phyloP scores from a whole-genome alignment of 1,140 invertebrate genomes.

The Idris sp. region DNA sequence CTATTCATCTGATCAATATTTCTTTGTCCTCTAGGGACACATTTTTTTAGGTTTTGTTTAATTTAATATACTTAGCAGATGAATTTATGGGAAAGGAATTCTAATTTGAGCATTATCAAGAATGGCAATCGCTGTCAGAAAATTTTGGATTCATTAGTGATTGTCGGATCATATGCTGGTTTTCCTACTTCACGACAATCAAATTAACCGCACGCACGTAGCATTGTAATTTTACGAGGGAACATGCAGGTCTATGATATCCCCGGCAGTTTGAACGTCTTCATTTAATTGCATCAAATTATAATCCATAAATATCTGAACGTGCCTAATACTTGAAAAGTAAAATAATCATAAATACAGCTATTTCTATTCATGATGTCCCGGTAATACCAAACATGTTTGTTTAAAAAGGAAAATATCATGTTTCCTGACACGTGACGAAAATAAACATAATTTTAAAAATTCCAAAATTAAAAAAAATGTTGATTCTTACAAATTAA shows the following conservation, averaged over 20 bases:
- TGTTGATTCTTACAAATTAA: slow-evolving; percentile 20
- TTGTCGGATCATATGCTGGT: slow-evolving; percentile 35
- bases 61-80: slow-evolving; percentile 14
- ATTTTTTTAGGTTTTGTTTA: slow-evolving; percentile 23
- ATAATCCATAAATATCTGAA: slow-evolving; percentile 8
- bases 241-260: slow-evolving; percentile 32
- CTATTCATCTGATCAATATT: slow-evolving; percentile 27
- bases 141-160: slow-evolving; percentile 19
- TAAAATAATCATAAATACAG: slow-evolving; percentile 25
- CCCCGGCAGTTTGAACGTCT: slow-evolving; percentile 31
- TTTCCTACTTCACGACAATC: slow-evolving; percentile 31
- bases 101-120: slow-evolving; percentile 38
- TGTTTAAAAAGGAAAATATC: slow-evolving; percentile 46
- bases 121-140: slow-evolving; percentile 50
- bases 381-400: slow-evolving; percentile 32
- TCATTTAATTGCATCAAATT: slow-evolving; percentile 43
- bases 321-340: slow-evolving; percentile 18
- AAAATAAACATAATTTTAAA: slow-evolving; percentile 33
- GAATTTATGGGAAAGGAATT: slow-evolving; percentile 46
- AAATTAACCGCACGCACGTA: slow-evolving; percentile 31
- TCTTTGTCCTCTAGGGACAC: slow-evolving; percentile 26
- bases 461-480: slow-evolving; percentile 3
- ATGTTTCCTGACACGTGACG: slow-evolving; percentile 39
- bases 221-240: slow-evolving; percentile 39
- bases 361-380: slow-evolving; percentile 38